These are phyloP conservation scores for Stichodactyla mertensii DNA, from an alignment of 64 coral and sea anemone species.

Conservation along the genomic window DNA sequence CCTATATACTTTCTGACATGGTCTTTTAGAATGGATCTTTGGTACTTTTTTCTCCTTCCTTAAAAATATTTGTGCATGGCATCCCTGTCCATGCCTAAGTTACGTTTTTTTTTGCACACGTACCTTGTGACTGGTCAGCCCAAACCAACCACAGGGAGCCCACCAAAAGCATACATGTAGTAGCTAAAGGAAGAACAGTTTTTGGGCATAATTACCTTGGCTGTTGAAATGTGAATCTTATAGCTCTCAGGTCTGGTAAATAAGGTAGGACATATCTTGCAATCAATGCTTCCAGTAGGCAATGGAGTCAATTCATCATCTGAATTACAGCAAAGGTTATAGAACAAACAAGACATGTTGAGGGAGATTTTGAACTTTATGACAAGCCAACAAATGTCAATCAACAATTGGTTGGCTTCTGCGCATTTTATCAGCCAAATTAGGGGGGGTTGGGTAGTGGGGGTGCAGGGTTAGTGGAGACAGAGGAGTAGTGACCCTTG, in stretches of 20 bases:
- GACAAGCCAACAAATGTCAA: too few relatives aligned
- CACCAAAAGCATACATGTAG: neutral
- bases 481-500: too few relatives aligned
- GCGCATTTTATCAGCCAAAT: too few relatives aligned
- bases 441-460: too few relatives aligned
- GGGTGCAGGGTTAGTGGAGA: too few relatives aligned
- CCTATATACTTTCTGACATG: too few relatives aligned
- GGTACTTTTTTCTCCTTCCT: too few relatives aligned
- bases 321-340: neutral
- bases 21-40: too few relatives aligned
- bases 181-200: neutral
- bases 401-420: too few relatives aligned
- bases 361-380: too few relatives aligned
- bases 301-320: neutral
- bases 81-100: neutral
- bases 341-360: neutral
- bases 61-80: neutral
- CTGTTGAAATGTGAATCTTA: constrained; percentile 71
- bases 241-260: constrained; percentile 81
- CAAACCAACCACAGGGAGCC: neutral
- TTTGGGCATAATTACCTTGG: constrained; percentile 41
- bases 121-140: too few relatives aligned
- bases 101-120: too few relatives aligned
- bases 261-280: constrained; percentile 64
- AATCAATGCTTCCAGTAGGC: constrained; percentile 52